Evolutionary conservation across 2,113 vertebrate species (phyloP).

Genomic region (Ancistrus triradiatus): DNA sequence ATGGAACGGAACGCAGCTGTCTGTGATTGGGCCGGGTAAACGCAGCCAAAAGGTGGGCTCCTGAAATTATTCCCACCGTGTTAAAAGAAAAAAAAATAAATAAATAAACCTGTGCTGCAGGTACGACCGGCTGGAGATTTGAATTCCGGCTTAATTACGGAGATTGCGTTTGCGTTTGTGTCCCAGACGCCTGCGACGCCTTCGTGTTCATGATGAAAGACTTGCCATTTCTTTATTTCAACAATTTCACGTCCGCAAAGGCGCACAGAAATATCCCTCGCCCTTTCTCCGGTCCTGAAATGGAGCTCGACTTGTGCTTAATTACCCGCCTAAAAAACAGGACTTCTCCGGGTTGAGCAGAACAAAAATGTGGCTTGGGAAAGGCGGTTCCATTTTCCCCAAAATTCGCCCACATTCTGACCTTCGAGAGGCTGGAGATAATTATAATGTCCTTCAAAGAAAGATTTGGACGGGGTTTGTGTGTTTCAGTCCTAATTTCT

Average conservation of each 20-base stretch:
- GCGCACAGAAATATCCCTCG: slow-evolving; percentile 1
- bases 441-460: no score
- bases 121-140: background rate
- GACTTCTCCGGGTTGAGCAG: no score
- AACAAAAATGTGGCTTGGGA: no score
- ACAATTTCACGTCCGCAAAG: background rate
- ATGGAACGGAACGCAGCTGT: slow-evolving; percentile 52
- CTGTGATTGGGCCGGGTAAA: slow-evolving; percentile 31
- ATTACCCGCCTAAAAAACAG: no score
- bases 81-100: background rate
- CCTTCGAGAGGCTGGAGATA: no score
- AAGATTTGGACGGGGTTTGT: no score
- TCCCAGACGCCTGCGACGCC: no score
- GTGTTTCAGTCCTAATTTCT: background rate
- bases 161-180: no score
- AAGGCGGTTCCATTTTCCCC: no score
- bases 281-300: background rate
- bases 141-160: background rate
- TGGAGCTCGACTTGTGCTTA: slow-evolving; percentile 14
- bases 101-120: no score
- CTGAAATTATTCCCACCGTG: slow-evolving; percentile 13
- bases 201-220: slow-evolving; percentile 5
- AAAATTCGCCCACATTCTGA: no score
- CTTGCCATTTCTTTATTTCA: background rate
- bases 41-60: slow-evolving; percentile 1